Conservation (phyloP, 2,797 vertebrate species). For the Harpagifer antarcticus region DNA sequence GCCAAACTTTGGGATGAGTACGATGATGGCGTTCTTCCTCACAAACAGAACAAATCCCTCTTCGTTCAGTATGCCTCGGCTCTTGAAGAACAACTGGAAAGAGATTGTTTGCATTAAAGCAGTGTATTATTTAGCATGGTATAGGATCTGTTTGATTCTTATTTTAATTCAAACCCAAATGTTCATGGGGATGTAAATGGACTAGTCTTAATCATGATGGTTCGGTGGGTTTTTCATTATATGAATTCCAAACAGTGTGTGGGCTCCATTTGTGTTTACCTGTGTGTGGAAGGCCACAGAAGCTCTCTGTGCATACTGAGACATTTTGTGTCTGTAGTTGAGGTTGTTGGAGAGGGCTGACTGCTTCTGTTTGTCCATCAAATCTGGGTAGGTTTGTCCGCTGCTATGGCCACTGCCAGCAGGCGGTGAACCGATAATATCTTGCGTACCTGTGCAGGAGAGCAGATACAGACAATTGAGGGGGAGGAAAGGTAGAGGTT, state of each 20-base stretch:
- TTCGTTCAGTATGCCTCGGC: slow-evolving; percentile 92
- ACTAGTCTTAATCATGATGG: not conserved
- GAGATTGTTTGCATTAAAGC: slow-evolving; percentile 12
- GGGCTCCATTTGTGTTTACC: slow-evolving; percentile 63
- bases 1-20: slow-evolving; percentile 97
- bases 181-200: not conserved
- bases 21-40: slow-evolving; percentile 97
- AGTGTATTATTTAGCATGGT: not conserved
- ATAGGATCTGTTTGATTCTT: not conserved
- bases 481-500: not conserved
- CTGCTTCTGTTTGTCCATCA: slow-evolving; percentile 96
- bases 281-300: slow-evolving; percentile 98
- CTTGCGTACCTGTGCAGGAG: slow-evolving; percentile 88
- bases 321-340: slow-evolving; percentile 98
- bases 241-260: not conserved
- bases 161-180: not conserved
- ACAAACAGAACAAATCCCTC: slow-evolving; percentile 95
- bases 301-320: slow-evolving; percentile 96
- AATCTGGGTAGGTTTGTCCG: slow-evolving; percentile 94
- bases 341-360: slow-evolving; percentile 94
- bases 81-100: slow-evolving; percentile 96
- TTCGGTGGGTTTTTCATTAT: not conserved
- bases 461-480: not conserved
- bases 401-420: slow-evolving; percentile 92
- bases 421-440: slow-evolving; percentile 97